A percentile compares a stretch with the other conserved stretches of the same genome.
These are phyloP conservation scores for Xiphias gladius DNA, from an alignment of 2,113 vertebrate species.

Conservation along the genomic window DNA sequence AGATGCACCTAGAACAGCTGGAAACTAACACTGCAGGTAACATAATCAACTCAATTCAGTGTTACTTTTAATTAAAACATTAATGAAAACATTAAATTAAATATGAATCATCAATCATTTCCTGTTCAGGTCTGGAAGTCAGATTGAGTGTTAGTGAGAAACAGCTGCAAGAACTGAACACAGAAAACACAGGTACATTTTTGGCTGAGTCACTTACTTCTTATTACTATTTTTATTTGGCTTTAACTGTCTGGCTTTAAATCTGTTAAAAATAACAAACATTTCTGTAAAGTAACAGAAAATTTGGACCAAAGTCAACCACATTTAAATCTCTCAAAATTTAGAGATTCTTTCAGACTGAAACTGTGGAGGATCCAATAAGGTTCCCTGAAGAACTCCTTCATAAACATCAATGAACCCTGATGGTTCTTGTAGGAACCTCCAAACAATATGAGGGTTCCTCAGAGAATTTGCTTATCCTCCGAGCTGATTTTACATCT, in stretches of 20 bases:
- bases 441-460: too few species aligned
- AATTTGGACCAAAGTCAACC: too few species aligned
- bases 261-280: too few species aligned
- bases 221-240: too few species aligned
- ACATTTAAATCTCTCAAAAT: too few species aligned
- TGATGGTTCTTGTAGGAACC: too few species aligned
- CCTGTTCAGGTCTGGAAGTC: slow-evolving; percentile 30
- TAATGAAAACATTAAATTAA: background rate
- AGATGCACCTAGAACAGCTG: background rate
- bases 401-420: background rate
- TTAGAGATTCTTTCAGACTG: background rate
- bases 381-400: slow-evolving; percentile 6
- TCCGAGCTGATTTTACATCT: too few species aligned
- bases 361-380: background rate
- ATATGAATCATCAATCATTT: background rate
- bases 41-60: background rate
- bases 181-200: background rate
- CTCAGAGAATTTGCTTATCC: too few species aligned
- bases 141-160: slow-evolving; percentile 26
- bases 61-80: background rate
- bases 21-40: background rate
- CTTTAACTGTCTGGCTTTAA: too few species aligned
- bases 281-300: too few species aligned
- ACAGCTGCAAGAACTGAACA: slow-evolving; percentile 14
- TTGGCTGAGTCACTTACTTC: too few species aligned